Evolutionary conservation across 2,888 invertebrate species (phyloP), one percentile per base, ranked within the genome.

Genomic region (Hedya salicella): DNA sequence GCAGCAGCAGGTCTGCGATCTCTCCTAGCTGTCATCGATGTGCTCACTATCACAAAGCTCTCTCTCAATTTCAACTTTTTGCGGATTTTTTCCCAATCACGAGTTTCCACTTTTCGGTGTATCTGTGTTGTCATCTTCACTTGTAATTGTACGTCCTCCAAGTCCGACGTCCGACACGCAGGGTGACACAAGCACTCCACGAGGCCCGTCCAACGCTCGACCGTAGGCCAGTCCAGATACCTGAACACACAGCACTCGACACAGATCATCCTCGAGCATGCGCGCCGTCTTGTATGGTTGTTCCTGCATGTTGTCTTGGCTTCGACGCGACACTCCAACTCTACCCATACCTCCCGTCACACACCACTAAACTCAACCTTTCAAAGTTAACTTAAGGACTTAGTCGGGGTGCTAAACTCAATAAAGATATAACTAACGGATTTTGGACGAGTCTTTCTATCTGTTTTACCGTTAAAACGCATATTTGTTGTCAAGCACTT

Each of bases 301-400:
- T 87, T 85, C 85, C 88, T 92, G 91, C 91, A 92, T 92, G 91
- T 75, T 91, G 91, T 91, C 89, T 91, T 92, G 91, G 91, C 91
- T 92, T 92, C 82, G 85, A 87, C 81, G 88, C 86, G 84, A 82
- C 81, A 83, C 81, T 82, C 80, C 80, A 25, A n/a, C n/a, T n/a
- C n/a, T n/a, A 73, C 69, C 65, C 70, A 75, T 73, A 79, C 75
- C 76, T 81, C 82, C 82, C 85, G 74, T 82, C 78, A 88, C 83
- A 88, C 86, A 86, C 81, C 75, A 68, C 75, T 77, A 81, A 80
- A 84, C 78, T 78, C 76, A 73, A 77, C 79, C 75, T 77, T 72
- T 75, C 62, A 69, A 76, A 77, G 72, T 78, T 76, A 73, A 75
- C 74, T 74, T 69, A 73, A 73, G 59, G 52, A 60, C 50, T 40